Evolutionary conservation across 2,888 invertebrate genomes (phyloP).

Genomic region (Diachrysia chrysitis): DNA sequence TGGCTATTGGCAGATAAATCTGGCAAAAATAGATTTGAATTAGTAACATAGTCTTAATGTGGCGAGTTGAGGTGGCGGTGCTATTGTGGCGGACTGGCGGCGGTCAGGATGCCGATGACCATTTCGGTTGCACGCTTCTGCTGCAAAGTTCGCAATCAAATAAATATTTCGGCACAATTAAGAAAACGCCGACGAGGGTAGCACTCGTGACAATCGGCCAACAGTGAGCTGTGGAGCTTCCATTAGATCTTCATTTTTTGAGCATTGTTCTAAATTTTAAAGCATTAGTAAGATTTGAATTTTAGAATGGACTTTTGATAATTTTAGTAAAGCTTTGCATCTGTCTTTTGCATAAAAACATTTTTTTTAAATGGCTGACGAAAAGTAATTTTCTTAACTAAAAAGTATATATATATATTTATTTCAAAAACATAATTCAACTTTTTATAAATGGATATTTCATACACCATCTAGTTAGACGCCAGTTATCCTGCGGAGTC

Average conservation of each 20-base stretch:
- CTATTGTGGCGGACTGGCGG: slow-evolving; percentile 83
- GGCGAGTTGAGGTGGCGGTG: slow-evolving; percentile 67
- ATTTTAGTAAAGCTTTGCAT: not conserved
- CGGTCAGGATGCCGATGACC: slow-evolving; percentile 86
- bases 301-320: not conserved
- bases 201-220: slow-evolving; percentile 86
- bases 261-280: slow-evolving; percentile 10
- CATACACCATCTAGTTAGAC: slow-evolving; percentile 13
- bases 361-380: not conserved
- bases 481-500: slow-evolving; percentile 35
- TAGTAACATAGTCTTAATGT: slow-evolving; percentile 65
- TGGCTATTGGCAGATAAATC: slow-evolving; percentile 41
- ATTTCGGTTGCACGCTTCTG: slow-evolving; percentile 87
- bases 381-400: not conserved
- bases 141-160: slow-evolving; percentile 88
- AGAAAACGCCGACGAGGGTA: slow-evolving; percentile 88
- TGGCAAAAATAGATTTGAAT: slow-evolving; percentile 73
- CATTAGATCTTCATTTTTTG: slow-evolving; percentile 54
- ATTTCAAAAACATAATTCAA: not conserved
- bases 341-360: not conserved
- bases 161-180: slow-evolving; percentile 90
- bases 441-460: not conserved
- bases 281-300: slow-evolving; percentile 2
- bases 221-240: slow-evolving; percentile 74
- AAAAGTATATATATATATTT: not conserved